Conservation (phyloP, 2,888 invertebrate species). For the Aspidiotus rigidus region DNA sequence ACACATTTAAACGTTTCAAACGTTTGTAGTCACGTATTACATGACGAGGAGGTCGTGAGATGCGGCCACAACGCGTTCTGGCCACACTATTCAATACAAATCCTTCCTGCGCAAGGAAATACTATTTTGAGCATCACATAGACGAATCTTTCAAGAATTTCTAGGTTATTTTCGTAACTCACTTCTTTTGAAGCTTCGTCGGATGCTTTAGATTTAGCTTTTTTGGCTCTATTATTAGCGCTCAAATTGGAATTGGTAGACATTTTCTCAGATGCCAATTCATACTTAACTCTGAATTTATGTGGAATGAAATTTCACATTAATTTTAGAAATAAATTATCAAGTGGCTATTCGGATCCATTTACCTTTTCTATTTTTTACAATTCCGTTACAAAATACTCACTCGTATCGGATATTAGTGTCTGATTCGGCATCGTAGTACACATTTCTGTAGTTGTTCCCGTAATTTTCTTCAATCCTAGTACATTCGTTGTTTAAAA, state of each 20-base stretch:
- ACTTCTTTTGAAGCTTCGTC: no score
- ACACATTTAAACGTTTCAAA: slow-evolving; percentile 8
- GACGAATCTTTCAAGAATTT: neutral
- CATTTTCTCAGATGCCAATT: slow-evolving; percentile 13
- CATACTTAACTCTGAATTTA: slow-evolving; percentile 15
- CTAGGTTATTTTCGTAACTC: no score
- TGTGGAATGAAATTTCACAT: neutral
- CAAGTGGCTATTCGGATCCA: neutral
- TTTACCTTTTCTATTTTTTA: neutral
- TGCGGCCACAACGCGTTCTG: slow-evolving; percentile 48
- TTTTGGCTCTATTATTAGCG: neutral
- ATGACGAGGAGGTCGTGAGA: slow-evolving; percentile 53
- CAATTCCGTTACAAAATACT: slow-evolving; percentile 8
- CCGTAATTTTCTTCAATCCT: neutral
- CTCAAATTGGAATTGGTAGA: slow-evolving; percentile 1
- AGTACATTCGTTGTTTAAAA: slow-evolving; percentile 18
- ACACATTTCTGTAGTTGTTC: slow-evolving; percentile 21
- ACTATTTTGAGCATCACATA: neutral
- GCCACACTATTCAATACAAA: slow-evolving; percentile 22
- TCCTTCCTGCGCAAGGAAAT: slow-evolving; percentile 7
- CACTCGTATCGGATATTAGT: slow-evolving; percentile 28
- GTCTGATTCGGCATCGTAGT: slow-evolving; percentile 22
- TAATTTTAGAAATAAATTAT: neutral
- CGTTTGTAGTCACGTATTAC: slow-evolving; percentile 50
- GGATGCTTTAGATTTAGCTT: neutral